These are phyloP conservation scores for Caenorhabditis afra DNA, from an alignment of 2,888 invertebrate species.

Conservation along the genomic window DNA sequence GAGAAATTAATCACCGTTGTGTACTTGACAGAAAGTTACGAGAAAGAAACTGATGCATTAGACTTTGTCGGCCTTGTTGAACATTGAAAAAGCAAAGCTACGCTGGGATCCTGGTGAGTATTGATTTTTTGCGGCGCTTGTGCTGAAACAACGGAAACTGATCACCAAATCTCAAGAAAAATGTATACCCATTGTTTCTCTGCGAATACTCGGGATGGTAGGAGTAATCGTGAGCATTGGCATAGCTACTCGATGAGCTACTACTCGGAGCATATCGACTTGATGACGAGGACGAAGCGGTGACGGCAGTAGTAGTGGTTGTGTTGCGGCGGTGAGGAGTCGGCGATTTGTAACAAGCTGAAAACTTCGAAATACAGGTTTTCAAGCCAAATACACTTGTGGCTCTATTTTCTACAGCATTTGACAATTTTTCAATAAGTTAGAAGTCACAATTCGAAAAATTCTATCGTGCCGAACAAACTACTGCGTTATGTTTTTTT, in stretches of 20 bases:
- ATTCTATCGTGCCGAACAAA: slow-evolving; percentile 43
- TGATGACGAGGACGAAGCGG: slow-evolving; percentile 39
- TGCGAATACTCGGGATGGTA: slow-evolving; percentile 54
- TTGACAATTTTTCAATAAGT: slow-evolving; percentile 10
- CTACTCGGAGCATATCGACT: slow-evolving; percentile 41
- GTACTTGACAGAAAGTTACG: neutral
- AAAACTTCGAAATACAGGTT: slow-evolving; percentile 8
- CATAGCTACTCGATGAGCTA: slow-evolving; percentile 27
- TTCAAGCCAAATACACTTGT: slow-evolving; percentile 15
- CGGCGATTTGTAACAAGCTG: slow-evolving; percentile 67
- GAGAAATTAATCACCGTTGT: slow-evolving; percentile 17
- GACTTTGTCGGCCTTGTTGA: slow-evolving; percentile 65
- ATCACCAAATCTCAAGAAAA: neutral
- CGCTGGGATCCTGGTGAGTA: slow-evolving; percentile 61
- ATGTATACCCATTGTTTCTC: slow-evolving; percentile 47
- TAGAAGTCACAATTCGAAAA: slow-evolving; percentile 17
- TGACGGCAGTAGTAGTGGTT: slow-evolving; percentile 58
- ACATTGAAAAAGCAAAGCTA: slow-evolving; percentile 64
- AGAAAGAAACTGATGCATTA: slow-evolving; percentile 42
- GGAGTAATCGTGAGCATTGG: slow-evolving; percentile 44
- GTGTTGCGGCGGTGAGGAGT: slow-evolving; percentile 70
- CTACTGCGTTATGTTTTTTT: slow-evolving; percentile 11
- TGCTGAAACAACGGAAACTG: slow-evolving; percentile 31
- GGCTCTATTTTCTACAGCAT: neutral
- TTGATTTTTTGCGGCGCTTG: slow-evolving; percentile 55